Evolutionary conservation across 2,888 invertebrate species (phyloP), one percentile per base, ranked within the genome.

Genomic region (Pammene fasciana): DNA sequence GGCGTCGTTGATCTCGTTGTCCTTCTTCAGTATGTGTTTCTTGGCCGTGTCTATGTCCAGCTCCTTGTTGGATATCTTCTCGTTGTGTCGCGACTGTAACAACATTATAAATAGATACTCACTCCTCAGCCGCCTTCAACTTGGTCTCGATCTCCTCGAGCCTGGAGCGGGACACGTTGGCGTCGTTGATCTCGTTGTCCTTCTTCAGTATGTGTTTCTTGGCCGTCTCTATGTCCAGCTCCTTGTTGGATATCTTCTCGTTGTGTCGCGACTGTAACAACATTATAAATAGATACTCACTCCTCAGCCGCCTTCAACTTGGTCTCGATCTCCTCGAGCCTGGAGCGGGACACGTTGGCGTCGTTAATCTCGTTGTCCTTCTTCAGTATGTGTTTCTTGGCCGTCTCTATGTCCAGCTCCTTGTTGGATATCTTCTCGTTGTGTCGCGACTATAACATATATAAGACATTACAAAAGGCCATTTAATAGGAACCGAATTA

Each of bases 371-470:
- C 94, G 54, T 87, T 86, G 68, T 93, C 94, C 34, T 94, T 83
- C 75, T 93, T 93, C 0, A 86, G 82, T 0, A 94, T 87, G 73
- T 96, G 95, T 50, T 88, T 88, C 76, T 94, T 94, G 50, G 92
- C 91, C 41, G 94, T 92, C 18, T 81, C 79, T 34, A 94, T 90
- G 76, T 94, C 94, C 5, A 90, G 85, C 67, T 93, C 93, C 79
- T 95, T 95, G 18, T 94, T 90, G 3, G 90, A 85, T 68, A 95
- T 94, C 77, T 95, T 94, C 80, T 95, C 95, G 78, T 95, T 95
- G 48, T 95, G 92, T 72, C 94, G 94, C 0, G 95, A 94, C 82
- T 94, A 86, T 43, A 46, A 34, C n/a, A n/a, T n/a, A n/a, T n/a
- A n/a, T n/a, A n/a, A n/a, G n/a, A n/a, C n/a, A n/a, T n/a, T n/a